Percentiles rank a stretch among this genome's conserved stretches.
Conservation (phyloP, 1,140 invertebrate genomes). For the Drosophila biarmipes region DNA sequence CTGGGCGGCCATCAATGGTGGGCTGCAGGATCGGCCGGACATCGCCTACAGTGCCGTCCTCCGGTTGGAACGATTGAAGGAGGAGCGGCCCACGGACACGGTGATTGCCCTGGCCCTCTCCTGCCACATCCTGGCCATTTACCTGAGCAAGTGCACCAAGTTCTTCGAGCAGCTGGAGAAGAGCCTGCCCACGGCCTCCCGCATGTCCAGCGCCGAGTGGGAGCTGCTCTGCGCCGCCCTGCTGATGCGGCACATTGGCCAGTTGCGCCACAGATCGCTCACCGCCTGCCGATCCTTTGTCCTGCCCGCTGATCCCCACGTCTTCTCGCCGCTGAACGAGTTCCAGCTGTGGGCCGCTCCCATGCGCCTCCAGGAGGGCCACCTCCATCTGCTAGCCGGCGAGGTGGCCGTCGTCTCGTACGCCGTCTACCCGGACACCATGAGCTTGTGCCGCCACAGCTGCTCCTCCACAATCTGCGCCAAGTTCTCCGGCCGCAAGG, state of each 20-base stretch:
- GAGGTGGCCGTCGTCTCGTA: constrained; percentile 64
- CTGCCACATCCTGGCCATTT: constrained; percentile 61
- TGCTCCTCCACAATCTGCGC: constrained; percentile 55
- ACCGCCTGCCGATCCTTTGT: constrained; percentile 67
- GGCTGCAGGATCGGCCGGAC: constrained; percentile 52
- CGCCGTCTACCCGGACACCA: constrained; percentile 55
- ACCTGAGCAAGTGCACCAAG: constrained; percentile 63
- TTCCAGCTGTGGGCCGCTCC: constrained; percentile 61
- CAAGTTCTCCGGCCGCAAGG: constrained; percentile 60
- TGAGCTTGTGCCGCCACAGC: constrained; percentile 61
- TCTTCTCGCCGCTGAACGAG: constrained; percentile 60
- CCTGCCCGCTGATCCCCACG: constrained; percentile 65
- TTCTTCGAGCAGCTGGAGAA: constrained; percentile 68
- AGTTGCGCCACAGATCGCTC: constrained; percentile 58
- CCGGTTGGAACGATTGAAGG: constrained; percentile 43
- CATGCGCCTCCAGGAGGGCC: constrained; percentile 51
- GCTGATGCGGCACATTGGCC: constrained; percentile 59
- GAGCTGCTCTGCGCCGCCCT: constrained; percentile 59
- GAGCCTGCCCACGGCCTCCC: constrained; percentile 53
- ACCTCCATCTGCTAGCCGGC: constrained; percentile 61
- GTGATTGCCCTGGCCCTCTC: constrained; percentile 50
- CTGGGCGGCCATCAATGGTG: constrained; percentile 63
- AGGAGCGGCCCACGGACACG: constrained; percentile 45
- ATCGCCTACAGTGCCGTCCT: constrained; percentile 62
- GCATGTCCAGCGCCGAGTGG: constrained; percentile 61